Percentiles rank a stretch among this genome's conserved stretches.
Evolutionary conservation across 2,797 vertebrate species (phyloP).

Genomic region (Euthynnus affinis): DNA sequence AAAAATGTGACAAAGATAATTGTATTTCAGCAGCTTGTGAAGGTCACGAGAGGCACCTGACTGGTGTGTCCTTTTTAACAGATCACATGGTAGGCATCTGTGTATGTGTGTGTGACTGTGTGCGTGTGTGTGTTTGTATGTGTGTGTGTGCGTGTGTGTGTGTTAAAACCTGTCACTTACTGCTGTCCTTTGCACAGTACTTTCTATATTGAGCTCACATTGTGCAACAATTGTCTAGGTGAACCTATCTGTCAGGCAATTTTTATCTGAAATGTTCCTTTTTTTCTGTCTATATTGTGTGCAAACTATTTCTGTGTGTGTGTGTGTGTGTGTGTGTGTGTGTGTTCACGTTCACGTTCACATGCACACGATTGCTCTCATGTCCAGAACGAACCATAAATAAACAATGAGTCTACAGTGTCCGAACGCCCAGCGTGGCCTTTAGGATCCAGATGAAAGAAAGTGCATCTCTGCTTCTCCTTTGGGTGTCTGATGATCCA

Average conservation of each 20-base stretch:
- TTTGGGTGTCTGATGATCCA: conserved; percentile 51
- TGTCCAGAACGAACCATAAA: conserved; percentile 50
- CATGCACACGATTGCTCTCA: conserved; percentile 31
- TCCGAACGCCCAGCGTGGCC: conserved; percentile 34
- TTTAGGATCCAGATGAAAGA: conserved; percentile 76
- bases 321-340: conserved; percentile 18
- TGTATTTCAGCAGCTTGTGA: conserved; percentile 34
- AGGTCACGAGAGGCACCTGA: conserved; percentile 32
- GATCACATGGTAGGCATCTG: conserved; percentile 30
- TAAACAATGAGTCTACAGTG: conserved; percentile 49
- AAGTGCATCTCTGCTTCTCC: conserved; percentile 72
- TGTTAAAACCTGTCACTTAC: conserved; percentile 15
- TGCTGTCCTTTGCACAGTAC: conserved; percentile 5
- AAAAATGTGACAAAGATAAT: conserved; percentile 54
- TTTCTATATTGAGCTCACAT: neutral
- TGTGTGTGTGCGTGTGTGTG: neutral
- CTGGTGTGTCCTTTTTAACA: conserved; percentile 3
- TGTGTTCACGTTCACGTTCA: neutral
- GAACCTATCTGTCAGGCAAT: neutral
- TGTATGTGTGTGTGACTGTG: neutral
- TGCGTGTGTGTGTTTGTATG: conserved; percentile 9
- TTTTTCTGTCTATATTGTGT: neutral
- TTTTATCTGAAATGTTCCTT: neutral
- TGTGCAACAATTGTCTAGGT: neutral
- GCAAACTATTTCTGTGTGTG: neutral